Base-by-base conservation (phyloP, 92 coral and sea anemone genomes). In the Blastomussa wellsi region DNA sequence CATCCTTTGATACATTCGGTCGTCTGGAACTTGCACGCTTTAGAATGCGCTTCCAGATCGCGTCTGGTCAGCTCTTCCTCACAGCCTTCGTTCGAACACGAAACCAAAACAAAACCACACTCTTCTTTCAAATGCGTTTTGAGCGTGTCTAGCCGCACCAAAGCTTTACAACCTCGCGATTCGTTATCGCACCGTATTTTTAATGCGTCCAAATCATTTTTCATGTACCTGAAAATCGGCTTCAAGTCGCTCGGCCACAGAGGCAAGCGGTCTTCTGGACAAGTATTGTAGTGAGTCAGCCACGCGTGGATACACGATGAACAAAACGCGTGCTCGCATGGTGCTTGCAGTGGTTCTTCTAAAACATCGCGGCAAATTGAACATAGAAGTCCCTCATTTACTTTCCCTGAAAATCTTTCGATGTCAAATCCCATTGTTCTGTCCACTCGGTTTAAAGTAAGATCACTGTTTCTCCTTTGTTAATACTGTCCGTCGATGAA, bases 251-350 rank as follows among this genome's bases (percentile, higher is more conserved):
- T 94, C 17, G 95, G 97, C 98, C 97, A 93, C 15, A 95, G 87
- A 32, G 91, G 80, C 33, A 89, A 89, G n/a, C 95, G 92, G 33
- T 93, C 96, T 80, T 91, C 97, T 10, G 98, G 98, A 65, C 98
- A 95, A 24, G 93, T 88, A 74, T 93, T 92, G 86, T 92, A 91
- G 89, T 95, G 94, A 4, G 94, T 90, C 9, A 95, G 82, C 98
- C 98, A 94, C 28, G 93, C 92, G 52, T 90, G 88, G 10, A 91
- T 89, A 79, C 98, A 94, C 15, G 92, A 52, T 14, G 93, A 89
- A 77, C 98, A 95, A 72, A 84, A 95, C n/a, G 97, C 85, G 74
- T 95, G 98, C 65, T 95, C 96, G 70, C 98, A 92, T 0, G 95
- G 98, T 28, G 94, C 95, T 68, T 90, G 91, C 17, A 95, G 41